Evolutionary conservation across 2,797 vertebrate genomes (phyloP), one percentile per base, ranked within the genome.

Genomic region (Thunnus albacares): DNA sequence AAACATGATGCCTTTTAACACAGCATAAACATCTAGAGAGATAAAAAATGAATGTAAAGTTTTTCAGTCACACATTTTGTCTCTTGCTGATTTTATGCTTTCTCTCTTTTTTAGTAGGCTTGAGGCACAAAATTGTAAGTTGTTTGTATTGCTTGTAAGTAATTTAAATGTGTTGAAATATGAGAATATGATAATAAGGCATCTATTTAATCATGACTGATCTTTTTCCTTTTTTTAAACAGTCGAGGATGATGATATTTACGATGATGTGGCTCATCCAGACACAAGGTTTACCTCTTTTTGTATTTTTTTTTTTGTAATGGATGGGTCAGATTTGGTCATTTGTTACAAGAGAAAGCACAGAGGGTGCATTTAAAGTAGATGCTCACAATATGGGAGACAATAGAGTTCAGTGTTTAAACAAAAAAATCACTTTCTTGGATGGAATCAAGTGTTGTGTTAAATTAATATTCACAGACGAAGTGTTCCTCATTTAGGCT

Each of bases 51-150:
- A 12, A 8, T 22, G 28, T 22, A 4, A 0, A 15, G 13, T 35
- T 55, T 24, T 55, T 62, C 24, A 33, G 3, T 24, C 28, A 24
- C 13, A 17, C n/a, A 56, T 22, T n/a, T 22, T 6, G 12, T 59
- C 3, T 53, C 3, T 26, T 53, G 9, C 3, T 61, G 9, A 79
- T 70, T 35, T 65, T 38, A 28, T 15, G 3, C 76, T 3, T 0
- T 74, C 30, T 52, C 84, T 86, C 77, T 80, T 84, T 90, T 83
- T 53, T 83, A 94, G 91, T 79, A 87, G 89, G 22, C 80, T 66
- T 20, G 13, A 24, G 6, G 66, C 62, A 70, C 85, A 81, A 63
- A 88, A 67, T 88, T 82, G 94, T 96, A 93, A 94, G 95, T 18
- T 5, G 20, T 7, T 71, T 61, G 3, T 2, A n/a, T 18, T 28